phyloP scores from a whole-genome alignment of 1,140 invertebrate genomes.

The Hypsibius dujardini region DNA sequence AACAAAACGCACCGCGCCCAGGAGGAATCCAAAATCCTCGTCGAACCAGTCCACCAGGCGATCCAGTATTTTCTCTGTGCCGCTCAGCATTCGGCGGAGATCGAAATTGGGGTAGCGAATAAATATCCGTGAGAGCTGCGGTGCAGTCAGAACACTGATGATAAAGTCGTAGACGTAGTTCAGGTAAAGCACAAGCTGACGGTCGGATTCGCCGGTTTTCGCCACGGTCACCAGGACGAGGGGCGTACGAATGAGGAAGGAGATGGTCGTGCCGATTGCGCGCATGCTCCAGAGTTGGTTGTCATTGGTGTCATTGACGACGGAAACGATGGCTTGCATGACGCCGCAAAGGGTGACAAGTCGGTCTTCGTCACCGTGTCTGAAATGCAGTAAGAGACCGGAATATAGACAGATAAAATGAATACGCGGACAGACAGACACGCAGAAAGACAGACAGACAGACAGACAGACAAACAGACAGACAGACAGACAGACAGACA shows the following conservation, averaged over 20 bases:
- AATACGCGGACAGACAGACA: no score
- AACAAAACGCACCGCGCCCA: slow-evolving; percentile 67
- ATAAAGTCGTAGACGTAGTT: slow-evolving; percentile 77
- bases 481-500: no score
- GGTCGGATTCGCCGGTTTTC: slow-evolving; percentile 53
- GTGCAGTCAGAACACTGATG: slow-evolving; percentile 59
- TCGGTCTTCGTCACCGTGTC: slow-evolving; percentile 79
- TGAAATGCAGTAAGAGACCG: no score
- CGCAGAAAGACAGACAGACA: no score
- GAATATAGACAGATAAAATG: no score
- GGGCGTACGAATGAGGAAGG: slow-evolving; percentile 68
- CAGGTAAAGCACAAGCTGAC: slow-evolving; percentile 64
- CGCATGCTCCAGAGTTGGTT: not conserved
- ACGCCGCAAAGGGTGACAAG: slow-evolving; percentile 80
- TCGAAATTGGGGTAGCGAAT: slow-evolving; percentile 74
- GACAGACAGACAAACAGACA: no score
- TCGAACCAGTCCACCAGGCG: slow-evolving; percentile 71
- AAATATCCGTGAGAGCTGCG: slow-evolving; percentile 58
- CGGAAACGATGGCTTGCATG: slow-evolving; percentile 81
- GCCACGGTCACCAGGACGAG: slow-evolving; percentile 75
- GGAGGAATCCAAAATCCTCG: slow-evolving; percentile 60
- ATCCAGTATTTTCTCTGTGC: slow-evolving; percentile 76
- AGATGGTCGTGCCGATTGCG: not conserved
- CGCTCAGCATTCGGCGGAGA: slow-evolving; percentile 56
- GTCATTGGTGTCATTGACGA: slow-evolving; percentile 50